phyloP scores from a whole-genome alignment of 92 coral and sea anemone species.

The Porites divaricata region DNA sequence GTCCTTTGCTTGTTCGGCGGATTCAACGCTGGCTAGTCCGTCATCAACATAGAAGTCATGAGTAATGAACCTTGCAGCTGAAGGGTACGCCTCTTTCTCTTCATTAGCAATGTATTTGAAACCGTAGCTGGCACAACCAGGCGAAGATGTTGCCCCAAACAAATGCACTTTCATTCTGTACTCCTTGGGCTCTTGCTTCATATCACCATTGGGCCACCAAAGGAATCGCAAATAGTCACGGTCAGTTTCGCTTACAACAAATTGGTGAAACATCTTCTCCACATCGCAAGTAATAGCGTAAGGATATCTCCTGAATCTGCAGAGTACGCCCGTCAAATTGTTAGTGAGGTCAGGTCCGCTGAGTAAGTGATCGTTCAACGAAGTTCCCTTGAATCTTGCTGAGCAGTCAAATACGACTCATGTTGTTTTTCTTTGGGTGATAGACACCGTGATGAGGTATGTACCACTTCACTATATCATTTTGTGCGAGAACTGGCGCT shows the following conservation, averaged over 20 bases:
- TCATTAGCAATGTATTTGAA: background rate
- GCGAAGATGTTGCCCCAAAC: background rate
- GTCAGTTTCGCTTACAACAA: background rate
- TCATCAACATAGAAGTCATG: background rate
- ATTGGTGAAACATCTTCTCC: conserved; percentile 31
- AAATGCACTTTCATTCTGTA: too few relatives aligned
- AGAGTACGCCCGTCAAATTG: conserved; percentile 12
- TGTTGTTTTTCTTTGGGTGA: conserved; percentile 38
- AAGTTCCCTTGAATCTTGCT: conserved; percentile 29
- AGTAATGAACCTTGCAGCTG: background rate
- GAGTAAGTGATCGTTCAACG: conserved; percentile 29
- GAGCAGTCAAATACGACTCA: conserved; percentile 33
- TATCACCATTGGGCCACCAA: too few relatives aligned
- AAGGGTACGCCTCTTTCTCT: background rate
- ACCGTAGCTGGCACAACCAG: conserved; percentile 3
- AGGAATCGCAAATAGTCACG: too few relatives aligned
- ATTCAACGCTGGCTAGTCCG: background rate
- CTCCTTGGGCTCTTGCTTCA: too few relatives aligned
- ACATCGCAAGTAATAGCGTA: conserved; percentile 23
- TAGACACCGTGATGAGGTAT: conserved; percentile 34
- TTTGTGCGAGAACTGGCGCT: background rate
- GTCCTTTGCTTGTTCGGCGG: background rate
- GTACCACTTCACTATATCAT: conserved; percentile 34
- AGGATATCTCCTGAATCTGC: background rate
- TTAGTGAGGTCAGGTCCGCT: conserved; percentile 33